Evolutionary conservation across 2,888 invertebrate genomes (phyloP), one percentile per base, ranked within the genome.

Genomic region (Horisme vitalbata): DNA sequence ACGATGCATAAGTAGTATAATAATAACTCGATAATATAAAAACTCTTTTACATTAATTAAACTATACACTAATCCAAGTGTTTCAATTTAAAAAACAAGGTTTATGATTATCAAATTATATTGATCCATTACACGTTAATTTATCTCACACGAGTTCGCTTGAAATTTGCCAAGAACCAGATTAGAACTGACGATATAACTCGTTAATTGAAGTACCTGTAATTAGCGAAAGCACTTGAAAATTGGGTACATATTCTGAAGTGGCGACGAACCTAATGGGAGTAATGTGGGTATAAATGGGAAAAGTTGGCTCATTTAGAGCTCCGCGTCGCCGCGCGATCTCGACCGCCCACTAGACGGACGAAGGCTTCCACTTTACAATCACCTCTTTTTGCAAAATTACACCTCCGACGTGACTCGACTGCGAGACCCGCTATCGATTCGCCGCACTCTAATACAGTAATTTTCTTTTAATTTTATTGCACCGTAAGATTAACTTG

Each of bases 251-350:
- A 83, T 77, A 75, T 75, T 83, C 71, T 61, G 57, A 58, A 66
- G 68, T 61, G 68, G 65, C 71, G 72, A 74, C 75, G 71, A 82
- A 81, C 76, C 80, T 84, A 82, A 83, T 83, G 75, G 79, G 78
- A 78, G 79, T 83, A 84, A 84, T 81, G 83, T 79, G 74, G 74
- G 75, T 79, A 81, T 76, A 79, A 86, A 86, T 87, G 85, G 79
- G 79, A 70, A 84, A 87, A 87, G 79, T 87, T 87, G 71, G 74
- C 75, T 81, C 83, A 74, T 85, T 86, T 70, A 71, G 59, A 65
- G 67, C 75, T 71, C 66, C 66, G 68, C 68, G 71, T 70, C 68
- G 71, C 63, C 62, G 63, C 59, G 57, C 59, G 68, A 59, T 65
- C 70, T 58, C 62, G 59, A 53, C 61, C 52, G 63, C 58, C 62